phyloP scores from a whole-genome alignment of 2,888 invertebrate genomes.

The Dynastes grantii region DNA sequence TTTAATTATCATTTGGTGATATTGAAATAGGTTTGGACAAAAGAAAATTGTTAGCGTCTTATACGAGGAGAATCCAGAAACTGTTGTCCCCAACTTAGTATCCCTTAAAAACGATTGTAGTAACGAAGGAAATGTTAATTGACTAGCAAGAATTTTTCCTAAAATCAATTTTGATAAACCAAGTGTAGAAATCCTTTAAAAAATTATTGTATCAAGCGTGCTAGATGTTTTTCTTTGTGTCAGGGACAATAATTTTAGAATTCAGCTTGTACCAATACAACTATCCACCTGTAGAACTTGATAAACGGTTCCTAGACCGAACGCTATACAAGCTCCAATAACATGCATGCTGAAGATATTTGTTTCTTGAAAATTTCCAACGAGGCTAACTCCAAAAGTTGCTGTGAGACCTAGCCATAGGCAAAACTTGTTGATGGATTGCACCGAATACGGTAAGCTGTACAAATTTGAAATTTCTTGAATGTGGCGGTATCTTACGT shows the following conservation, averaged over 20 bases:
- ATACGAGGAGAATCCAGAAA: not conserved
- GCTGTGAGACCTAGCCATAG: conserved; percentile 72
- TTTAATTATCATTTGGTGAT: not conserved
- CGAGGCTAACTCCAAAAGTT: conserved; percentile 79
- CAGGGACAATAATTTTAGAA: not conserved
- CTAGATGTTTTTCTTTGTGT: no score
- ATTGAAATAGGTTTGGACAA: not conserved
- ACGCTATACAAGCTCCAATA: conserved; percentile 80
- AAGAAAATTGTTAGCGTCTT: not conserved
- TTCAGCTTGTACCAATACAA: not conserved
- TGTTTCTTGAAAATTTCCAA: conserved; percentile 83
- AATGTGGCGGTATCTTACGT: conserved; percentile 30
- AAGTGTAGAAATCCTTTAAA: no score
- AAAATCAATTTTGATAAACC: no score
- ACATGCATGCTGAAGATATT: conserved; percentile 79
- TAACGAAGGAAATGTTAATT: no score
- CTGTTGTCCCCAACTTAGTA: no score
- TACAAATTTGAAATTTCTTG: conserved; percentile 10
- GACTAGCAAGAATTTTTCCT: no score
- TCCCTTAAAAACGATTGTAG: no score
- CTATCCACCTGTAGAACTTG: conserved; percentile 82
- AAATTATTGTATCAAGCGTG: no score
- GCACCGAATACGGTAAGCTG: not conserved
- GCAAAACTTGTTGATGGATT: conserved; percentile 23
- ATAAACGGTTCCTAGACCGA: conserved; percentile 85